Evolutionary conservation across 2,888 invertebrate species (phyloP).

Genomic region (Holacanthella duospinosa): DNA sequence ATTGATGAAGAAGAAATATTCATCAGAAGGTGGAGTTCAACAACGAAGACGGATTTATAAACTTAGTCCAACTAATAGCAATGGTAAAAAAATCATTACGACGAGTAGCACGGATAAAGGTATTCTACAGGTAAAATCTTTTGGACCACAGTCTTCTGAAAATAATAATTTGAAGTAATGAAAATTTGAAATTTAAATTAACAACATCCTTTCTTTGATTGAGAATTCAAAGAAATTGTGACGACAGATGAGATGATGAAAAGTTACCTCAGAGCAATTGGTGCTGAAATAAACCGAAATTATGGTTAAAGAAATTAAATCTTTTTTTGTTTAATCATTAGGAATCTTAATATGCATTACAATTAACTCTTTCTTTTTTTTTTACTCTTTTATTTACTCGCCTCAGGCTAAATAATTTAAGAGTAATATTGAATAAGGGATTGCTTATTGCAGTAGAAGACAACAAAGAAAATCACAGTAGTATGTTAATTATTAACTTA

Average conservation of each 20-base stretch:
- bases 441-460: conserved; percentile 3
- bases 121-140: not conserved
- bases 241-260: too few species aligned
- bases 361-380: not conserved
- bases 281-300: not conserved
- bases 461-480: conserved; percentile 2
- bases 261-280: too few species aligned
- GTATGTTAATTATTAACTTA: not conserved
- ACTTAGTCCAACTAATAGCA: not conserved
- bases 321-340: not conserved
- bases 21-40: not conserved
- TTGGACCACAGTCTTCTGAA: not conserved
- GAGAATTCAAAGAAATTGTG: too few species aligned
- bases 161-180: not conserved
- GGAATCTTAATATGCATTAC: too few species aligned
- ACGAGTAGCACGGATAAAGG: not conserved
- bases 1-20: not conserved
- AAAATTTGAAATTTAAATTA: too few species aligned
- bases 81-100: not conserved
- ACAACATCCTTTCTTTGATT: too few species aligned
- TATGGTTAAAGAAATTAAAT: not conserved
- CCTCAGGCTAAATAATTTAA: not conserved
- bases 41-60: not conserved
- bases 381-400: not conserved
- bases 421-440: not conserved